Percentiles rank a stretch among this genome's conserved stretches.
Evolutionary conservation across 2,113 vertebrate genomes (phyloP).

Genomic region (Eudyptes chrysolophus): DNA sequence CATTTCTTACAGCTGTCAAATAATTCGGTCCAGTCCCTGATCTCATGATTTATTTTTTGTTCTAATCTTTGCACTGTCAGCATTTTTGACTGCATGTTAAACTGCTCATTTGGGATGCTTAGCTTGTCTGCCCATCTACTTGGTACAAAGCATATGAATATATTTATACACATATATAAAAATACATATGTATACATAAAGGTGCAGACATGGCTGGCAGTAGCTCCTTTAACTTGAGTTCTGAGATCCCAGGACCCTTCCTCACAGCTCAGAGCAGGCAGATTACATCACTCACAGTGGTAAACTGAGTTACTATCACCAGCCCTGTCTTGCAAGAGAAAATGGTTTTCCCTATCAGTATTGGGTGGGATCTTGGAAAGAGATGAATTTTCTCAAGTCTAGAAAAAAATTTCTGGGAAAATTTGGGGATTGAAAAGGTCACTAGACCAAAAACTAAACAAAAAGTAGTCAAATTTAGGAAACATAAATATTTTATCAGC

Average conservation of each 20-base stretch:
- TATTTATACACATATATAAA: background rate
- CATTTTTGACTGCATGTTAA: background rate
- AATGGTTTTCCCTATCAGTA: background rate
- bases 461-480: background rate
- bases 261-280: background rate
- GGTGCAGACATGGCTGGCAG: background rate
- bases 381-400: background rate
- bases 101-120: background rate
- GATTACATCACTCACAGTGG: background rate
- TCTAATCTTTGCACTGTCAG: background rate
- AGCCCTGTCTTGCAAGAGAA: background rate
- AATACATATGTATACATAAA: background rate
- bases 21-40: background rate
- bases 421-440: background rate
- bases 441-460: background rate
- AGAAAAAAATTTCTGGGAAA: background rate
- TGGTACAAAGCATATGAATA: background rate
- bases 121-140: background rate
- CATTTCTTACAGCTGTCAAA: constrained; percentile 14
- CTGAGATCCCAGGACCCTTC: background rate
- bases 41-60: background rate
- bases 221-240: background rate
- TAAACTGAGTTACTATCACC: background rate
- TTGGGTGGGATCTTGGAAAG: background rate
- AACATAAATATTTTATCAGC: background rate